Evolutionary conservation across 2,888 invertebrate genomes (phyloP).

Genomic region (Serrognathus titanus): DNA sequence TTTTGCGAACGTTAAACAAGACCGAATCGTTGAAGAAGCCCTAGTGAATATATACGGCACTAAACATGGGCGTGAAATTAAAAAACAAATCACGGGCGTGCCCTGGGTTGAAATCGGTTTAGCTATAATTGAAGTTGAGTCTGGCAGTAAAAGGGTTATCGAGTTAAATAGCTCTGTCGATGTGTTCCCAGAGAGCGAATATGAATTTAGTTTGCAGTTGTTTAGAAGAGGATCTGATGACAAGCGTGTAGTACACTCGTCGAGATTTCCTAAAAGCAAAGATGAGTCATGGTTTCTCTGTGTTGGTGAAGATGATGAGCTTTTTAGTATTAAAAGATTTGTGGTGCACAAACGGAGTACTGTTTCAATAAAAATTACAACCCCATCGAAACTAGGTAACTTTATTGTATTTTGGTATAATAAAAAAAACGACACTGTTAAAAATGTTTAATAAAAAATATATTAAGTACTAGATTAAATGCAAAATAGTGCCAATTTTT

Average conservation of each 20-base stretch:
- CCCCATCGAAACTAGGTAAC: slow-evolving; percentile 55
- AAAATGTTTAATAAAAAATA: too few species aligned
- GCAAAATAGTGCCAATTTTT: too few species aligned
- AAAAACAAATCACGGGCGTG: slow-evolving; percentile 35
- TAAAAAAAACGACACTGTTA: neutral
- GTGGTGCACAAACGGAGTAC: slow-evolving; percentile 52
- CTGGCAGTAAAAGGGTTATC: slow-evolving; percentile 15
- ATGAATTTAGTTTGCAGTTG: slow-evolving; percentile 37
- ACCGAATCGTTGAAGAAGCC: slow-evolving; percentile 40
- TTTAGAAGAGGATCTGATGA: slow-evolving; percentile 37
- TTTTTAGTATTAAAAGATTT: slow-evolving; percentile 79
- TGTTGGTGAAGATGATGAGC: slow-evolving; percentile 72
- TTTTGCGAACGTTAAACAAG: slow-evolving; percentile 61
- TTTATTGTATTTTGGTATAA: slow-evolving; percentile 17
- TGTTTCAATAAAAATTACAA: slow-evolving; percentile 57
- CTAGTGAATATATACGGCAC: slow-evolving; percentile 31
- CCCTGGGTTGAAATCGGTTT: slow-evolving; percentile 38
- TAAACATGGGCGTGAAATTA: slow-evolving; percentile 31
- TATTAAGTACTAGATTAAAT: too few species aligned
- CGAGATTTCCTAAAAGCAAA: slow-evolving; percentile 88
- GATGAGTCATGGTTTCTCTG: slow-evolving; percentile 95
- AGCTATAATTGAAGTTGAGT: slow-evolving; percentile 16
- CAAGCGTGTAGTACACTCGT: slow-evolving; percentile 66
- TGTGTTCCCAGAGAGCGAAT: slow-evolving; percentile 51
- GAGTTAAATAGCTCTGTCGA: slow-evolving; percentile 15